Conservation (phyloP, 2,888 invertebrate genomes). For the Tinea trinotella region DNA sequence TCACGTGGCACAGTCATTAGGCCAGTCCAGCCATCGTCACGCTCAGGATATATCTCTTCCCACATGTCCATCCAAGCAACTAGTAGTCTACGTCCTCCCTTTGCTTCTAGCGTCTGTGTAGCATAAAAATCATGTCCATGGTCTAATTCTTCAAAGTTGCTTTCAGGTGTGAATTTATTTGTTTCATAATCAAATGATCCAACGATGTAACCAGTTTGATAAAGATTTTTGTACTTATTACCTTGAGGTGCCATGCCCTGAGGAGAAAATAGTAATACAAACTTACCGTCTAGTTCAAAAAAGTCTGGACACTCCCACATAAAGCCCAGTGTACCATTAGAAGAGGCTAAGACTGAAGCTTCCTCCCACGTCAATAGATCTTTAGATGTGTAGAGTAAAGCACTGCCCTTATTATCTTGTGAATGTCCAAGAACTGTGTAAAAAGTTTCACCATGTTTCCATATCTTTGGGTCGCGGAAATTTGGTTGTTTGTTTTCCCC, state of each 20-base stretch:
- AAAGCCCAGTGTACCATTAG: slow-evolving; percentile 45
- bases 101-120: slow-evolving; percentile 45
- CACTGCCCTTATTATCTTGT: slow-evolving; percentile 39
- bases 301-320: slow-evolving; percentile 71
- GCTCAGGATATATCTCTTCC: slow-evolving; percentile 50
- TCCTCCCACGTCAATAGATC: slow-evolving; percentile 44
- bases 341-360: slow-evolving; percentile 37
- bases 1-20: slow-evolving; percentile 48
- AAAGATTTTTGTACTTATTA: slow-evolving; percentile 45
- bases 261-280: slow-evolving; percentile 53
- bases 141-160: slow-evolving; percentile 45
- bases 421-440: slow-evolving; percentile 62
- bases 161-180: slow-evolving; percentile 33
- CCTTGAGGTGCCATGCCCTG: slow-evolving; percentile 49
- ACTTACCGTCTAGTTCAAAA: slow-evolving; percentile 46
- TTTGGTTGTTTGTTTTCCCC: slow-evolving; percentile 43
- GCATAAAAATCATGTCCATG: slow-evolving; percentile 61
- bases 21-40: slow-evolving; percentile 50
- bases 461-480: slow-evolving; percentile 64
- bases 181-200: slow-evolving; percentile 49
- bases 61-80: slow-evolving; percentile 62
- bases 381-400: slow-evolving; percentile 43
- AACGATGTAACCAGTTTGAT: slow-evolving; percentile 56
- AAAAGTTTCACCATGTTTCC: slow-evolving; percentile 44
- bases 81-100: slow-evolving; percentile 36